Conservation (phyloP, 2,888 invertebrate species). For the Bruchidius siliquastri region DNA sequence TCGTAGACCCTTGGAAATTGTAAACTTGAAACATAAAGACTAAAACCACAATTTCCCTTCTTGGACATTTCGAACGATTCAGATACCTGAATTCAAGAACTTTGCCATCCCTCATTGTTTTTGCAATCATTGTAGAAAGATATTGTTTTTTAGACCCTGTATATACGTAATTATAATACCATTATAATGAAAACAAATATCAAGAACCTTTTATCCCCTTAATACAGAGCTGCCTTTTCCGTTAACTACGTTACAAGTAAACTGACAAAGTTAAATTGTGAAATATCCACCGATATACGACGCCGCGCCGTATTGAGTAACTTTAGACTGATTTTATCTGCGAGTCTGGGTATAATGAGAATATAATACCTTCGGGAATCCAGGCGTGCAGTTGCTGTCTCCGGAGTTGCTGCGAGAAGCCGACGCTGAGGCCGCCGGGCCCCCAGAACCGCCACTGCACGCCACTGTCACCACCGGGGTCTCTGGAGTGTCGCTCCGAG, state of each 20-base stretch:
- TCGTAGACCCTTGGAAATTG: no score
- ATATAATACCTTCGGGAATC: constrained; percentile 62
- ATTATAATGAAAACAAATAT: no score
- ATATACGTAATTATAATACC: no score
- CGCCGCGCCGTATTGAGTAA: neutral
- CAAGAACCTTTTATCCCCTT: no score
- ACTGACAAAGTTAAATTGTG: neutral
- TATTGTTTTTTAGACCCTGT: no score
- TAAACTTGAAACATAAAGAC: no score
- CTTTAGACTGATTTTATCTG: neutral
- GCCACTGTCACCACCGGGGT: constrained; percentile 16
- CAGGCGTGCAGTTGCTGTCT: constrained; percentile 47
- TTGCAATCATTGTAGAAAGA: no score
- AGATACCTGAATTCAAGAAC: no score
- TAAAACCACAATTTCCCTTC: no score
- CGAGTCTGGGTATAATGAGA: neutral
- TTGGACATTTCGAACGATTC: no score
- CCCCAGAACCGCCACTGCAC: neutral
- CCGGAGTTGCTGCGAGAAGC: constrained; percentile 44
- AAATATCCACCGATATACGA: neutral
- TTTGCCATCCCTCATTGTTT: no score
- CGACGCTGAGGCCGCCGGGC: constrained; percentile 25
- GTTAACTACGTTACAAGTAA: neutral
- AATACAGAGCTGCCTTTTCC: no score
- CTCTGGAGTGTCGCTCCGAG: constrained; percentile 42